Percentiles rank a stretch among this genome's conserved stretches.
Conservation (phyloP, 2,113 vertebrate genomes). For the Sapayoa aenigma region DNA sequence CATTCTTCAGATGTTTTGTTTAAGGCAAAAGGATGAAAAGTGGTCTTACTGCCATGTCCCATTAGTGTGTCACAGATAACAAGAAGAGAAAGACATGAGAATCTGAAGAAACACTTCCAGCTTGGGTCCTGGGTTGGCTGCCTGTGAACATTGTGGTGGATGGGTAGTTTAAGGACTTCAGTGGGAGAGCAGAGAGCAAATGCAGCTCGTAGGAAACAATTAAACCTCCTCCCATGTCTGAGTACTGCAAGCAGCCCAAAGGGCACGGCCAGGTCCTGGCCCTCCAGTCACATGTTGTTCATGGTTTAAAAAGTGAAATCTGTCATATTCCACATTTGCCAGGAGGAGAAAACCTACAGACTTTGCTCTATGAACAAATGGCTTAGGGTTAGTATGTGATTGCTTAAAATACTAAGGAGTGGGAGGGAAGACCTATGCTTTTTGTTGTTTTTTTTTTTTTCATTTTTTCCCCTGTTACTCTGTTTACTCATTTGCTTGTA, state of each 20-base stretch:
- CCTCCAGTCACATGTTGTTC: neutral
- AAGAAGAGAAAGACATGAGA: neutral
- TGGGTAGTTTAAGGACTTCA: neutral
- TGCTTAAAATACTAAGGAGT: neutral
- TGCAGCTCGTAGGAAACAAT: neutral
- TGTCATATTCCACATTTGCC: neutral
- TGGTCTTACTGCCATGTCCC: neutral
- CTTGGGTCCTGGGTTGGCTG: neutral
- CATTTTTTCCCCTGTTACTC: neutral
- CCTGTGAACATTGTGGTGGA: neutral
- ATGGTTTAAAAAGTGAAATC: neutral
- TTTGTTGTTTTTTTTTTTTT: neutral
- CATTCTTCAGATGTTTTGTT: neutral
- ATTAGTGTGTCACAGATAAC: neutral
- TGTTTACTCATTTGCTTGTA: constrained; percentile 66
- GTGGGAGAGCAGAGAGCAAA: neutral
- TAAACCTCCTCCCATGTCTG: neutral
- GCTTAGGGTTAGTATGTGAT: neutral
- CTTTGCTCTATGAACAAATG: neutral
- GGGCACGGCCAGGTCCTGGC: neutral
- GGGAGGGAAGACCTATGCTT: neutral
- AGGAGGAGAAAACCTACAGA: neutral
- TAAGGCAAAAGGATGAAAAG: neutral
- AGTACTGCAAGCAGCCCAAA: neutral
- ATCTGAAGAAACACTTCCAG: neutral